Evolutionary conservation across 2,797 vertebrate genomes (phyloP), one percentile per base, ranked within the genome.

Genomic region (Rhodeus uyekii): DNA sequence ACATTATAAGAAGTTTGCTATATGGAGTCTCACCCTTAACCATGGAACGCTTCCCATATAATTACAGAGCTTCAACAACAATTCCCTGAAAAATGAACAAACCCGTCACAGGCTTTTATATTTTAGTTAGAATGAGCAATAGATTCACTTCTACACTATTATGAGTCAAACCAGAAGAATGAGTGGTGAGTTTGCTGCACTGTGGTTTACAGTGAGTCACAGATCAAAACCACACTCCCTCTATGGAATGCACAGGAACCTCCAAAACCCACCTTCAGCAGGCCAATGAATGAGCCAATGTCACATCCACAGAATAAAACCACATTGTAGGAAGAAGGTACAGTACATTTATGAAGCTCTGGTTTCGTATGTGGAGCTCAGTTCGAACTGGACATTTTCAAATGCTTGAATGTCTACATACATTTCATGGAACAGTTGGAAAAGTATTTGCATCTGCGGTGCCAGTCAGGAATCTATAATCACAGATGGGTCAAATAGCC

Each of bases 211-310:
- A 80, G 18, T 27, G 64, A 78, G 46, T 67, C 36, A 78, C 18
- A 36, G 61, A 44, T 76, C 46, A 36, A 68, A 78, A 84, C 87
- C 80, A 79, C 84, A 79, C 44, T n/a, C 67, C 36, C 76, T 69
- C 60, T 46, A 53, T 74, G 80, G 87, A 81, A 84, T 84, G 71
- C 64, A n/a, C 60, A 44, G 76, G 24, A 85, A 79, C 64, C 48
- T 72, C 46, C 46, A 53, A 73, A 73, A n/a, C 19, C 48, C 24
- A 53, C 46, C 69, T 50, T 72, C 29, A 34, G 34, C 63, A 13
- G 18, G 24, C 46, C 34, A 39, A 19, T 42, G 16, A 19, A 24
- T 9, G 18, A 50, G 63, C 22, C 46, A 34, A 36, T 36, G 42
- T 36, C 19, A 2, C 44, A 50, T 72, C 44, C 46, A 53, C 63